Base-by-base conservation (phyloP, 2,888 invertebrate genomes). In the Busseola fusca region DNA sequence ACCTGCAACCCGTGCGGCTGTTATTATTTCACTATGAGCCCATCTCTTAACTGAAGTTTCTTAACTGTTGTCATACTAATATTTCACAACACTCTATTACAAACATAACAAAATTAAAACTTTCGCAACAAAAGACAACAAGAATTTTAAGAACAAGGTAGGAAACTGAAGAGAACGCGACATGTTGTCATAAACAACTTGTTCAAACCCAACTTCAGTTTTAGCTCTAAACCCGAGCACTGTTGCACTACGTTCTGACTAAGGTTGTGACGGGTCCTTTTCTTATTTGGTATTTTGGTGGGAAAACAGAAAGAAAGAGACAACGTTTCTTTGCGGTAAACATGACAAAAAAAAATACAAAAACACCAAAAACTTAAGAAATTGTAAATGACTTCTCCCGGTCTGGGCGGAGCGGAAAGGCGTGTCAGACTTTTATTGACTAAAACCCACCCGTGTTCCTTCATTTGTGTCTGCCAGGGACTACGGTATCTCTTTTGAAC, bases 131-230 rank as follows among this genome's bases (percentile, higher is more conserved):
- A 69, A 77, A 67, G 67, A 81, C 81, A 72, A 73, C 74, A 64
- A 54, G 63, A 78, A 80, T 84, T 85, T 80, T 7, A 75, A 83
- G 72, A 72, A 77, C 77, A 74, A 78, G 80, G 78, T 81, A 76
- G 57, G 67, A 78, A 77, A 84, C 62, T 66, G 37, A 72, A 73
- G 77, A 65, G 58, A 71, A 73, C 65, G 63, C 73, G 84, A 84
- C 84, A 73, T 77, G 78, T 82, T 86, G 85, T 87, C 86, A 84
- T 84, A 81, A 83, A 83, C 85, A 81, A 76, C 81, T 76, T 84
- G 81, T 73, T 66, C 60, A 69, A 78, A 79, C 69, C 59, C 60
- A 81, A 85, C 79, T 83, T 78, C 48, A 69, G 42, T 65, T 56
- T 81, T 78, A 81, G 78, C 79, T 83, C 66, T 78, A 78, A 78